Base-by-base conservation (phyloP, 1,140 invertebrate genomes). In the Apis cerana region DNA sequence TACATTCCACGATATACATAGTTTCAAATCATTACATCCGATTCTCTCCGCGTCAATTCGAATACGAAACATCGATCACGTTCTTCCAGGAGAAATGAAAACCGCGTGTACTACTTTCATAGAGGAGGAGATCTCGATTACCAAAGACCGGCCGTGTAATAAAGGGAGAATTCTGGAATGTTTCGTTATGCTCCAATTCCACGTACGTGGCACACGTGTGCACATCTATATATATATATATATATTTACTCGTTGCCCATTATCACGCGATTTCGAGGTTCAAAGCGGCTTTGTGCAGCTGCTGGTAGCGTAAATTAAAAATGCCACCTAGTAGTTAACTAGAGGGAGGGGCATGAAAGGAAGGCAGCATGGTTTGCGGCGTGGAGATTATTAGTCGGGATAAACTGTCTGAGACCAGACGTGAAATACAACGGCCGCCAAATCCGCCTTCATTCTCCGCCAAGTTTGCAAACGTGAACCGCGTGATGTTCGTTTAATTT, bases 261-360 rank as follows among this genome's bases (percentile, higher is more conserved):
- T 67, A 50, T 50, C 43, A 11, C 61, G 23, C 62, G 75, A 65
- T 64, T 65, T 9, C 12, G 15, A 33, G 61, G 12, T 43, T 21
- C 50, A 76, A 43, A 65, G 48, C 75, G 61, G 19, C 48, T 9
- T 10, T 21, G 48, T 15, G 17, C 17, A 5, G 50, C 12, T 65
- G 27, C 61, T 50, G 75, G 23, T 59, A 54, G 65, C 61, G 75
- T 65, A 65, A 76, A 76, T 64, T 65, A 76, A 76, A 76, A 76
- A 76, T 43, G 62, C 65, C 65, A 67, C 65, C 33, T 21, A 12
- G 10, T n/a, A 13, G 65, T 76, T 76, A 65, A 65, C 75, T 50
- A 17, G 12, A 43, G 19, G 1, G 19, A 1, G n/a, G 19, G 1
- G 19, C 1, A n/a, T 21, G 75, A 65, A 54, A 76, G 75, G 75